Base-by-base conservation (phyloP, 2,113 vertebrate genomes). In the Trachemys scripta region DNA sequence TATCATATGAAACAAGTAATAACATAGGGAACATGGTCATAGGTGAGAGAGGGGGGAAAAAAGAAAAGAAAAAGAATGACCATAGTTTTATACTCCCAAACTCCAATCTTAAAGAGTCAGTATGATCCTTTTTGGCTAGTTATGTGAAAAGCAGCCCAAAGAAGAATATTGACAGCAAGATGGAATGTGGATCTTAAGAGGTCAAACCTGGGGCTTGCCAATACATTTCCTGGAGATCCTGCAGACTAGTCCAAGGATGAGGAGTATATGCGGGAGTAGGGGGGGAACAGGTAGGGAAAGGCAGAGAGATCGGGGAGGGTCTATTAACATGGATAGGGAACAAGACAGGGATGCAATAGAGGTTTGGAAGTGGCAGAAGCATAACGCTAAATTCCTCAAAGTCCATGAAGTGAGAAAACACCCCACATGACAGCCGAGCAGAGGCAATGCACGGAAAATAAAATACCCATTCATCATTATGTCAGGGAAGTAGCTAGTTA, bases 381-480 rank as follows among this genome's bases (percentile, higher is more conserved):
- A 90, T 69, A 31, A 45, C 24, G 91, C 92, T 80, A 90, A 93
- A 94, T 95, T 42, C 90, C 84, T 91, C 87, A 78, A 53, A 80
- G n/a, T 90, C 88, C 91, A 38, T 57, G 88, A 24, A 82, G 89
- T 42, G 91, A 54, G 90, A 87, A 88, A 88, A 82, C 3, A 65
- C 80, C 65, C 65, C 84, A 42, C 45, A 62, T 95, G 82, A 56
- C 62, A 94, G 82, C 65, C 72, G 89, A 94, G 76, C 51, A 57
- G 20, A 89, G 87, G 54, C 0, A 3, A 29, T 84, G 42, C 1
- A 85, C 65, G 80, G 90, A 82, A 93, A 94, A 90, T 92, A 85
- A 96, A 96, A 94, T 10, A 86, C 76, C 49, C 49, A 84, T 94
- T 96, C 94, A 96, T 88, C 88, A 88, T 49, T 7, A 2, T 82